Evolutionary conservation across 2,888 invertebrate species (phyloP).

Genomic region (Protula sp.): DNA sequence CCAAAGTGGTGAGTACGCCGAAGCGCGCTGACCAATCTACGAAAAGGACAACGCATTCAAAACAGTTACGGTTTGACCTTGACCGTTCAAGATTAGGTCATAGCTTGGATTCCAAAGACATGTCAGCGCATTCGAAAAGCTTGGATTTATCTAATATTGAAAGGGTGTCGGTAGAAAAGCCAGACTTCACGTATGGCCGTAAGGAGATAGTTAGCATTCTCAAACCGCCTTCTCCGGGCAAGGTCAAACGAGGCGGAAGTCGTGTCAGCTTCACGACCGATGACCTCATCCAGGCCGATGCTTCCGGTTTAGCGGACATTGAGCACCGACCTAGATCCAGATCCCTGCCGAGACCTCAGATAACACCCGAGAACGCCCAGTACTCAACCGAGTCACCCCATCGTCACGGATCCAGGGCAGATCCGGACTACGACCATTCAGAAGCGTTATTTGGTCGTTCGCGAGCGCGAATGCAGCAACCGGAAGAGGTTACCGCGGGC

Average conservation of each 20-base stretch:
- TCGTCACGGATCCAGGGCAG: neutral
- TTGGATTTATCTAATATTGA: no score
- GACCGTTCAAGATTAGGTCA: no score
- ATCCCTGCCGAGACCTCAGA: neutral
- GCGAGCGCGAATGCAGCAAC: neutral
- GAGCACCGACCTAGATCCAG: neutral
- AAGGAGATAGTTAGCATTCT: neutral
- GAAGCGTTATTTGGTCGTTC: no score
- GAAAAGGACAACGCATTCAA: no score
- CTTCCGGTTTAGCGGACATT: neutral
- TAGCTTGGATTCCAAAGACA: no score
- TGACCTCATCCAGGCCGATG: neutral
- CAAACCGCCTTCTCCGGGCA: neutral
- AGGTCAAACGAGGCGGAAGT: neutral
- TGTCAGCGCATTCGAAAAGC: no score
- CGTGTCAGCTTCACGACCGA: neutral
- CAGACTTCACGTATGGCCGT: no score
- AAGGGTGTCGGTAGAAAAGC: no score
- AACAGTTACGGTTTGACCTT: neutral
- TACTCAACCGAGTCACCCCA: neutral
- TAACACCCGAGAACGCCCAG: no score
- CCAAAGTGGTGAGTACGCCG: no score
- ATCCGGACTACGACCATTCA: neutral
- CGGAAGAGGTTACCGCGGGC: neutral
- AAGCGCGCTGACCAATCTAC: no score